Base-by-base conservation (phyloP, 2,888 invertebrate species). In the Leptura quadrifasciata region DNA sequence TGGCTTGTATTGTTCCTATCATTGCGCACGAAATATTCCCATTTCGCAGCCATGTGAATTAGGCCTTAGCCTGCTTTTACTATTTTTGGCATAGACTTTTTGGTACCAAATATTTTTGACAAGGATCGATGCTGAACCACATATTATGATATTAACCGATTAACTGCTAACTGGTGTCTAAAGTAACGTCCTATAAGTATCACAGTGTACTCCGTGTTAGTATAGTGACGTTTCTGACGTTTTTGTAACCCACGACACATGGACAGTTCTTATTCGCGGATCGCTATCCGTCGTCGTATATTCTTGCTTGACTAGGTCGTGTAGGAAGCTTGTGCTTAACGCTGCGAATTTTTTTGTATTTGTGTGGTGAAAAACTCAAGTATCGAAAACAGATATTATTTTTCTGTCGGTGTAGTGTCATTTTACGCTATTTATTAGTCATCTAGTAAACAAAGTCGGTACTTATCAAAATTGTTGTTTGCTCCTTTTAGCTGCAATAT, bases 301-400 rank as follows among this genome's bases (percentile, higher is more conserved):
- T 68, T 69, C 69, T 69, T 69, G 69, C 69, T 69, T 69, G 69
- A n/a, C 58, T 69, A 69, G 69, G 69, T 69, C 69, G 69, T 60
- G 69, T 58, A 35, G 31, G 54, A 54, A n/a, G 47, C 17, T 21
- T 52, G n/a, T n/a, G n/a, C n/a, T n/a, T n/a, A 10, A 47, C 15
- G 39, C 47, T 65, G 65, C 3, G n/a, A 9, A n/a, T 52, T 65
- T 54, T 52, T 47, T 21, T 20, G 24, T 52, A 52, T 12, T n/a
- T 64, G 63, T 64, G 20, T 64, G 63, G 12, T 3, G 9, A 47
- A 35, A 35, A 4, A 63, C 5, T 12, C 0, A 35, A 35, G n/a
- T 47, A 47, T 47, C 15, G 9, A 6, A 21, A 21, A n/a, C 2
- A 20, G 64, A 21, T 18, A n/a, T n/a, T n/a, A n/a, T n/a, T 12